Conservation (phyloP, 2,797 vertebrate species). For the Pristis pectinata region DNA sequence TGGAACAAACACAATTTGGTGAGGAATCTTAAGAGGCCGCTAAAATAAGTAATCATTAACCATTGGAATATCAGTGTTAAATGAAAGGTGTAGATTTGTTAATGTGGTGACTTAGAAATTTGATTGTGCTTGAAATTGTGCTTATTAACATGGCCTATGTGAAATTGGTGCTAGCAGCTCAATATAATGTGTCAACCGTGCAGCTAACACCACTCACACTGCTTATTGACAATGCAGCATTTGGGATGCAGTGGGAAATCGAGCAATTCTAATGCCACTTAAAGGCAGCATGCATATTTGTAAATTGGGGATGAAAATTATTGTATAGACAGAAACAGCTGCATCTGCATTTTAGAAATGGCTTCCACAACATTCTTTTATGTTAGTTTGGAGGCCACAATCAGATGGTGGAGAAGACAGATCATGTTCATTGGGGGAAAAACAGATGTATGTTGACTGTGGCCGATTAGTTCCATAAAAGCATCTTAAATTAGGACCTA, state of each 20-base stretch:
- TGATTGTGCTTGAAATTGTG: no score
- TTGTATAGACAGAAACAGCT: neutral
- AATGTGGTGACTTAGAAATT: neutral
- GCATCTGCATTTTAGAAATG: neutral
- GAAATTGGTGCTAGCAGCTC: neutral
- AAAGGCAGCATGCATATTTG: neutral
- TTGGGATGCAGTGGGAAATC: neutral
- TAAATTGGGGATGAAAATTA: neutral
- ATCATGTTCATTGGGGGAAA: neutral
- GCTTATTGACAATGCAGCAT: neutral
- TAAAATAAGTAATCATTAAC: neutral
- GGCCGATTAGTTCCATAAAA: neutral
- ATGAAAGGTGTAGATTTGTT: neutral
- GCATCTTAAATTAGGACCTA: neutral
- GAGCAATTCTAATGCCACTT: neutral
- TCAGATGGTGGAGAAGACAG: neutral
- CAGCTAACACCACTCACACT: neutral
- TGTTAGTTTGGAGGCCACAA: no score
- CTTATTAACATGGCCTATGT: neutral
- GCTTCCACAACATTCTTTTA: neutral
- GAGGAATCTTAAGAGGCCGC: constrained; percentile 45
- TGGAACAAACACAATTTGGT: constrained; percentile 81
- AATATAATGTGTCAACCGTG: neutral
- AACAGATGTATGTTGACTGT: neutral
- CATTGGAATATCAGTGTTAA: neutral